Evolutionary conservation across 2,113 vertebrate species (phyloP).

Genomic region (Aythya baeri): DNA sequence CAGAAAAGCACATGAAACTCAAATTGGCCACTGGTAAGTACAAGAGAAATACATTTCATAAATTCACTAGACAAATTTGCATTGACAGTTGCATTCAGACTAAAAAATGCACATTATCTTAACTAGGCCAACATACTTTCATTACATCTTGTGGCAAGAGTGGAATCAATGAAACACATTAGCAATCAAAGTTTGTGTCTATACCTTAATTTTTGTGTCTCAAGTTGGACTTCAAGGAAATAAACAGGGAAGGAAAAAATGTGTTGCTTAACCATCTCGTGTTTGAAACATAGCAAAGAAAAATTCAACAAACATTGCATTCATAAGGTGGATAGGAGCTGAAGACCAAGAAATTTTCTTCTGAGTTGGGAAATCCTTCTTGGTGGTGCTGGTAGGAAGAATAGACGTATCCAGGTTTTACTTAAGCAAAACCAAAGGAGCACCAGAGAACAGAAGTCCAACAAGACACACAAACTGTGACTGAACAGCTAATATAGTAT

Average conservation of each 20-base stretch:
- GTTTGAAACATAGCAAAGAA: background rate
- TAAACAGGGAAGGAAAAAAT: background rate
- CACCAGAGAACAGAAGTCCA: background rate
- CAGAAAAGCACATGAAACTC: background rate
- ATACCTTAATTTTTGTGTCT: background rate
- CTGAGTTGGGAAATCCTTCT: background rate
- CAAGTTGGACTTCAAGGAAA: background rate
- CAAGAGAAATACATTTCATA: background rate
- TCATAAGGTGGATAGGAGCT: rapidly evolving
- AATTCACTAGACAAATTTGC: background rate
- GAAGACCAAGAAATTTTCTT: background rate
- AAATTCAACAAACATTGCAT: background rate
- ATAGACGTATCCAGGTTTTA: background rate
- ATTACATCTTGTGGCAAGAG: background rate
- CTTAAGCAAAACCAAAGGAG: background rate
- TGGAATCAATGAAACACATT: background rate
- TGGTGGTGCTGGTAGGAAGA: background rate
- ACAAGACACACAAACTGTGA: background rate
- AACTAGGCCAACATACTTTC: background rate
- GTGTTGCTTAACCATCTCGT: background rate
- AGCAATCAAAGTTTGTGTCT: background rate
- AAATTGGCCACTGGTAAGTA: too few relatives aligned
- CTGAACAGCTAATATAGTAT: background rate
- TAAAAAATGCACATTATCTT: background rate
- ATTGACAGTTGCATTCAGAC: background rate